phyloP scores from a whole-genome alignment of 1,140 invertebrate genomes.

The Lepidurus packardi region DNA sequence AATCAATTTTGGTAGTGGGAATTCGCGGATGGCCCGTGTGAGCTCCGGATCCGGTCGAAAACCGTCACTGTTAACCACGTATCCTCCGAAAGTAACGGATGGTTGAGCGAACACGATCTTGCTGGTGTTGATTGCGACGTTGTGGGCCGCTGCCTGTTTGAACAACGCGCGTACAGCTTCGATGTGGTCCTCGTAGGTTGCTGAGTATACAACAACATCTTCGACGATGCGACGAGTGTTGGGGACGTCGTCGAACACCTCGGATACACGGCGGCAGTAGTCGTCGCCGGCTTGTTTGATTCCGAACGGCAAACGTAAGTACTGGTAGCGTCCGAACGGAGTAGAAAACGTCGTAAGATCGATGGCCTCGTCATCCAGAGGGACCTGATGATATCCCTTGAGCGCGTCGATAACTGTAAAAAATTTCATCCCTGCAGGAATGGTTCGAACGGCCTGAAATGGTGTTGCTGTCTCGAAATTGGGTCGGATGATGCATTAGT shows the following conservation, averaged over 20 bases:
- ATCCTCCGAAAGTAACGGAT: not conserved
- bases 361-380: not conserved
- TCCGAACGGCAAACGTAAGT: not conserved
- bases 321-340: not conserved
- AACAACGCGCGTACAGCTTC: not conserved
- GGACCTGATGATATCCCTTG: not conserved
- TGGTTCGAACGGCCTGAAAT: constrained; percentile 3
- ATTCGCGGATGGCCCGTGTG: constrained; percentile 24
- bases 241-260: not conserved
- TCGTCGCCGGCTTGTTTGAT: not conserved
- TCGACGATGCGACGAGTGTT: not conserved
- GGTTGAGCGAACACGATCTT: constrained; percentile 10
- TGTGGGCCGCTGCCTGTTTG: not conserved
- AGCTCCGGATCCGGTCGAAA: constrained; percentile 31
- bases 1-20: constrained; percentile 28
- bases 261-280: not conserved
- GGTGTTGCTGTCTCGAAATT: not conserved
- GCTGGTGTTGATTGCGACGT: not conserved
- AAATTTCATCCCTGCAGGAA: not conserved
- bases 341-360: not conserved
- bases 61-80: constrained; percentile 11
- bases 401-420: not conserved
- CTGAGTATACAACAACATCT: not conserved
- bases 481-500: not conserved
- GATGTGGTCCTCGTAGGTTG: constrained; percentile 7